Conservation (phyloP, 2,888 invertebrate species). For the Ischnus inquisitorius region DNA sequence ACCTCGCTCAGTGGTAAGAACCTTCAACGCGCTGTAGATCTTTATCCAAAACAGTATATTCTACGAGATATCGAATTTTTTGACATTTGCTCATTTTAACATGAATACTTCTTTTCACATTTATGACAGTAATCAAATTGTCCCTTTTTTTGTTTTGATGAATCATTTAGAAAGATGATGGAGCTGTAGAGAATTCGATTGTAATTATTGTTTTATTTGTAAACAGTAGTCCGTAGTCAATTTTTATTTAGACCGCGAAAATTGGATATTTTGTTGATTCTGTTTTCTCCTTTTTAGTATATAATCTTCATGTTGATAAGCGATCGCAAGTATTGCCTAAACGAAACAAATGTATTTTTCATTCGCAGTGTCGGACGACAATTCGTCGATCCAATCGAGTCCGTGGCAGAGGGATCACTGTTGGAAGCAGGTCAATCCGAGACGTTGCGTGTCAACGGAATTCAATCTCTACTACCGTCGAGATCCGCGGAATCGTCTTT, state of each 20-base stretch:
- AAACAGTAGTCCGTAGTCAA: too few species aligned
- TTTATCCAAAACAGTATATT: background rate
- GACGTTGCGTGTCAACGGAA: slow-evolving; percentile 91
- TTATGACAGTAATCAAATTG: too few species aligned
- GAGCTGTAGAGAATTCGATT: too few species aligned
- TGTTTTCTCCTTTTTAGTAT: too few species aligned
- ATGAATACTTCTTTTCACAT: background rate
- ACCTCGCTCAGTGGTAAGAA: slow-evolving; percentile 92
- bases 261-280: background rate
- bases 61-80: background rate
- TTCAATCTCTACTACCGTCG: slow-evolving; percentile 90
- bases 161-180: too few species aligned
- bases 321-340: background rate
- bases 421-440: slow-evolving; percentile 94
- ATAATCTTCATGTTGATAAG: background rate
- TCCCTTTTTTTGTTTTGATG: too few species aligned
- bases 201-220: too few species aligned
- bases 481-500: slow-evolving; percentile 86
- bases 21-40: background rate
- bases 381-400: slow-evolving; percentile 95
- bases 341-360: slow-evolving; percentile 5
- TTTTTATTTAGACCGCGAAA: too few species aligned
- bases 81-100: background rate
- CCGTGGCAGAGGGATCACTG: slow-evolving; percentile 96
- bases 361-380: slow-evolving; percentile 93